Evolutionary conservation across 2,888 invertebrate species (phyloP).

Genomic region (Drosophila rellima): DNA sequence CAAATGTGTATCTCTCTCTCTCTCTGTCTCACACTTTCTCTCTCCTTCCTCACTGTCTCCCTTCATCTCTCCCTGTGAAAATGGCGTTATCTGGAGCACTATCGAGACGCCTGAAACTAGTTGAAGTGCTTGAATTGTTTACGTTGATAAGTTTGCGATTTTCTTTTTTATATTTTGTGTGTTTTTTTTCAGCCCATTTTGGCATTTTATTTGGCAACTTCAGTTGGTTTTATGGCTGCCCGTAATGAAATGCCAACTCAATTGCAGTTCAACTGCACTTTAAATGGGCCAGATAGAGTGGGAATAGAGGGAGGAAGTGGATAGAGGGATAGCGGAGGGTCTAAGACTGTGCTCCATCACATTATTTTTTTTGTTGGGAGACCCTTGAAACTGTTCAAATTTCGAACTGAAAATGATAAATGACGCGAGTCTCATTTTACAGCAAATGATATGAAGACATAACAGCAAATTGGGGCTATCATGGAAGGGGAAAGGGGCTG

Average conservation of each 20-base stretch:
- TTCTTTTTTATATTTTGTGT: conserved; percentile 15
- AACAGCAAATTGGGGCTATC: conserved; percentile 63
- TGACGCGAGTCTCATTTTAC: conserved; percentile 44
- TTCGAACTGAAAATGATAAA: conserved; percentile 51
- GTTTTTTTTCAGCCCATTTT: neutral
- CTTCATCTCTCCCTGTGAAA: neutral
- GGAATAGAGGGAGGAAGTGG: neutral
- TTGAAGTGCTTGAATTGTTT: conserved; percentile 77
- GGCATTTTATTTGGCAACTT: conserved; percentile 26
- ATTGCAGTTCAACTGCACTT: conserved; percentile 78
- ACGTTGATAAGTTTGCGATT: conserved; percentile 71
- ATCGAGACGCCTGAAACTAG: conserved; percentile 75
- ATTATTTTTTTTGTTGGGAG: conserved; percentile 11
- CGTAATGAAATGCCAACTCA: conserved; percentile 73
- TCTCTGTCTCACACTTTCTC: neutral
- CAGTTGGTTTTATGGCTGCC: conserved; percentile 57
- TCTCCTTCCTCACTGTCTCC: neutral
- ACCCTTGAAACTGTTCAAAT: conserved; percentile 62
- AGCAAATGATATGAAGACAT: conserved; percentile 71
- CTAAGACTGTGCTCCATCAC: conserved; percentile 15
- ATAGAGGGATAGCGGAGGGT: neutral
- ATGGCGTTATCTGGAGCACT: conserved; percentile 68
- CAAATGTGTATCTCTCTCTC: conserved; percentile 32
- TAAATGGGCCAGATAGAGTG: conserved; percentile 50
- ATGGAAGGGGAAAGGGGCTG: neutral